These are phyloP conservation scores for Drosophila neocordata DNA, from an alignment of 1,140 invertebrate species.

Conservation along the genomic window DNA sequence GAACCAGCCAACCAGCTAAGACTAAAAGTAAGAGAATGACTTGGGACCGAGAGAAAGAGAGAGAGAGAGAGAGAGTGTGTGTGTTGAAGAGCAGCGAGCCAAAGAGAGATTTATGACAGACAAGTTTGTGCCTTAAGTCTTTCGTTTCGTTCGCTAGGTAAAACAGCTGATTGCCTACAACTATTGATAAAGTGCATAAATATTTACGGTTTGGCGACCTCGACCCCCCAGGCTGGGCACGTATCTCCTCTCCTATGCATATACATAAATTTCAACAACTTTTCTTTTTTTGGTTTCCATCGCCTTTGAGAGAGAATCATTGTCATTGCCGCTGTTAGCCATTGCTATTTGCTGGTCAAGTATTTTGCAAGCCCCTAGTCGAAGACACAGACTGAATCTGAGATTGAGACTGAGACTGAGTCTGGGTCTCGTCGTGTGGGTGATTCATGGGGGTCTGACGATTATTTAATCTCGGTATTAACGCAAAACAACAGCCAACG, in stretches of 20 bases:
- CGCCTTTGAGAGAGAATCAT: slow-evolving; percentile 8
- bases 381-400: neutral
- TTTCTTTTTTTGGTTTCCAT: slow-evolving; percentile 41
- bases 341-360: slow-evolving; percentile 49
- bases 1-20: slow-evolving; percentile 22
- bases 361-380: slow-evolving; percentile 45
- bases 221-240: slow-evolving; percentile 64
- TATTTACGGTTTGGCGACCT: slow-evolving; percentile 74
- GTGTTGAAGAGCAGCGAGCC: slow-evolving; percentile 30
- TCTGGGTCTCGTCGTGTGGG: slow-evolving; percentile 15
- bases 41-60: neutral
- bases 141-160: slow-evolving; percentile 57
- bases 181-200: slow-evolving; percentile 73
- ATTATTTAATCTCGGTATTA: slow-evolving; percentile 80
- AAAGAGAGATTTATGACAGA: slow-evolving; percentile 74
- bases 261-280: slow-evolving; percentile 63
- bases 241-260: slow-evolving; percentile 28
- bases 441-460: slow-evolving; percentile 55
- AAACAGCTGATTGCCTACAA: slow-evolving; percentile 70
- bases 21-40: slow-evolving; percentile 25
- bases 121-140: slow-evolving; percentile 78
- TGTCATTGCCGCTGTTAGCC: slow-evolving; percentile 15
- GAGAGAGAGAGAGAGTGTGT: slow-evolving; percentile 13
- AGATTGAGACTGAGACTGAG: slow-evolving; percentile 2
- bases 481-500: slow-evolving; percentile 39